Evolutionary conservation across 2,113 vertebrate species (phyloP), one percentile per base, ranked within the genome.

Genomic region (Scomber scombrus): DNA sequence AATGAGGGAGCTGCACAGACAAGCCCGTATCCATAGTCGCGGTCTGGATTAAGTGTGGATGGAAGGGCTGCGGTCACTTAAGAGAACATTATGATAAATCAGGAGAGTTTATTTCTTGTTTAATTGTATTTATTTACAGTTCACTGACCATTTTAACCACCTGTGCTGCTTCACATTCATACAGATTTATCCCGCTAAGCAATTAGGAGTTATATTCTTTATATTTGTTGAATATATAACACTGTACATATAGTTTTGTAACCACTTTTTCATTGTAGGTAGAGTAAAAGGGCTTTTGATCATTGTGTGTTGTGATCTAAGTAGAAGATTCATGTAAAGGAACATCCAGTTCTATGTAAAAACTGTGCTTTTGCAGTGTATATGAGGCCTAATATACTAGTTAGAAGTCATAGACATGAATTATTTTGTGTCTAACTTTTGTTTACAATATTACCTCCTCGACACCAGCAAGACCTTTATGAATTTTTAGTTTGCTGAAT

Each of bases 1-100:
- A 80, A 85, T 16, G 74, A 92, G 23, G 21, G 51, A 68, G 68
- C 72, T 61, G 73, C 55, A 56, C 61, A 54, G 49, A 79, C 1
- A 4, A 78, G 55, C 14, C 3, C 0, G 0, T 11, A 51, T 67
- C 78, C 63, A 29, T 75, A 54, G 43, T 75, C 62, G 21, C 55
- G 54, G 21, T 82, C 52, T 73, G 55, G 68, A 54, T 50, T 4
- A 19, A 16, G 21, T 21, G 19, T n/a, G 49, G 18, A 75, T 40
- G 12, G 46, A 70, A 26, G 26, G 45, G 46, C 56, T 18, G 54
- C 2, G 26, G 69, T 47, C 55, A 69, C 49, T 67, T 51, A 58
- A 34, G 16, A 77, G 23, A 31, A 64, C 9, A 1, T 60, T 11
- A 52, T 26, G 57, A 62, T 18, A 16, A 76, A 66, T 51, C 19